Percentiles rank a stretch among this genome's conserved stretches.
These are phyloP conservation scores for Ochropacha duplaris DNA, from an alignment of 2,888 invertebrate species.

Conservation along the genomic window DNA sequence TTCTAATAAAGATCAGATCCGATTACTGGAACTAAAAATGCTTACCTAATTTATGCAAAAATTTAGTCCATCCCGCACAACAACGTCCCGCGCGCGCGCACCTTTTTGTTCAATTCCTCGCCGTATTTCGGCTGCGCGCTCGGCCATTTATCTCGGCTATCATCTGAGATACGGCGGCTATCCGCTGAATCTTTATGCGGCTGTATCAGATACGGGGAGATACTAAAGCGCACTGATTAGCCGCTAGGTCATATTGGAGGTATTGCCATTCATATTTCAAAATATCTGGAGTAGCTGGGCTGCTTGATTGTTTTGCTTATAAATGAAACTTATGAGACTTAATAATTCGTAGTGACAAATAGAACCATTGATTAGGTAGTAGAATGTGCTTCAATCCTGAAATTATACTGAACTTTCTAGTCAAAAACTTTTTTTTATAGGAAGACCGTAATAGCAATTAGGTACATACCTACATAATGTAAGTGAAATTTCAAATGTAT, in stretches of 20 bases:
- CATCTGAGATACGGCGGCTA: constrained; percentile 73
- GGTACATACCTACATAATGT: no score
- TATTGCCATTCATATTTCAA: constrained; percentile 37
- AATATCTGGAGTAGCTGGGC: constrained; percentile 1
- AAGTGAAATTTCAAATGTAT: no score
- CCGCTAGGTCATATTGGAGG: constrained; percentile 50
- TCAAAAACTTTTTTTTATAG: no score
- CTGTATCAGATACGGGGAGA: constrained; percentile 60
- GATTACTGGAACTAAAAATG: not conserved
- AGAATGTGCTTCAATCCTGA: not conserved
- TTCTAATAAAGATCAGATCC: not conserved
- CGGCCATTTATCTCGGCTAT: constrained; percentile 72
- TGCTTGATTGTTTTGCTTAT: not conserved
- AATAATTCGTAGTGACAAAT: no score
- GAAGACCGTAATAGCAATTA: no score
- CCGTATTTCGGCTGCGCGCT: constrained; percentile 78
- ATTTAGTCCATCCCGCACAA: constrained; percentile 33
- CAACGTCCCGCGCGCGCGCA: constrained; percentile 48
- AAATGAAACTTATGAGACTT: not conserved
- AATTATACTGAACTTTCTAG: no score
- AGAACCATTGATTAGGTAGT: no score
- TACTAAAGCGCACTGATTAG: constrained; percentile 66
- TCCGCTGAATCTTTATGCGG: constrained; percentile 69
- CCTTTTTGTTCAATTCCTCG: constrained; percentile 66
- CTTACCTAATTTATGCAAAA: not conserved